A percentile compares a stretch with the other conserved stretches of the same genome.
phyloP scores from a whole-genome alignment of 2,797 vertebrate species.

The Orestias chungarensis region DNA sequence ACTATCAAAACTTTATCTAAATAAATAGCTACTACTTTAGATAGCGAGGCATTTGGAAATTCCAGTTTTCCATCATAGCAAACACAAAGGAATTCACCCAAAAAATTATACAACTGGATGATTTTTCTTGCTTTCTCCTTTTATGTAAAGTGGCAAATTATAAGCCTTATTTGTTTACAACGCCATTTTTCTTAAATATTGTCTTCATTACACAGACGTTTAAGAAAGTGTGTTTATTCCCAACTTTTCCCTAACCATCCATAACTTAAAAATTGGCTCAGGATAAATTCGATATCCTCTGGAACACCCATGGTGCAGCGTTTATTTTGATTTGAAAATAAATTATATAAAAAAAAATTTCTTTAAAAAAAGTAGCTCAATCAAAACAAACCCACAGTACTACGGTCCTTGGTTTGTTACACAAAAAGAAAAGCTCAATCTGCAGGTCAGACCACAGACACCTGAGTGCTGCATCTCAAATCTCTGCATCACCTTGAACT shows the following conservation, averaged over 20 bases:
- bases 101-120: not conserved
- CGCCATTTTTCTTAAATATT: not conserved
- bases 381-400: not conserved
- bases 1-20: not conserved
- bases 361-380: not conserved
- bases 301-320: too few relatives aligned
- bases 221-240: not conserved
- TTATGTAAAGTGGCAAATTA: not conserved
- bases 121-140: not conserved
- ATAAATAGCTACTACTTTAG: not conserved
- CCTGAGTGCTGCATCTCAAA: not conserved
- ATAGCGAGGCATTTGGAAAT: not conserved
- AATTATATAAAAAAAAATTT: not conserved
- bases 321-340: not conserved
- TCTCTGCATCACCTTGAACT: conserved; percentile 10
- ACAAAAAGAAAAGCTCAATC: not conserved
- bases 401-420: not conserved
- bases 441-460: not conserved
- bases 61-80: not conserved
- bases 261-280: not conserved
- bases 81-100: not conserved
- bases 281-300: not conserved
- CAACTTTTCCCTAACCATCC: not conserved
- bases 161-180: not conserved
- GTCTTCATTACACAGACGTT: too few relatives aligned